Base-by-base conservation (phyloP, 2,113 vertebrate genomes). In the Epinephelus fuscoguttatus region DNA sequence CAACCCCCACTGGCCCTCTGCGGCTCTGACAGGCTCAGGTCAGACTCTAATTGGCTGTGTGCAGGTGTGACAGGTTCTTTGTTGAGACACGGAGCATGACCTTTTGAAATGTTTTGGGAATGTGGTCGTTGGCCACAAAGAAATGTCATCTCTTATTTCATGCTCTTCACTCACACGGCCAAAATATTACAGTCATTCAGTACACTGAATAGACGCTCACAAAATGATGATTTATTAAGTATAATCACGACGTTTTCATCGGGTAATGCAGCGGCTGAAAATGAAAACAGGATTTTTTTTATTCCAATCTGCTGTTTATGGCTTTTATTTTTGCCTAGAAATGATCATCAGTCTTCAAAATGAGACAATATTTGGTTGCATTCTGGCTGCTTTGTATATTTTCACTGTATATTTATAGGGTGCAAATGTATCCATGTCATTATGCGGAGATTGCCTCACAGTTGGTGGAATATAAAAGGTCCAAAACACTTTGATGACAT, bases 21-120 rank as follows among this genome's bases (percentile, higher is more conserved):
- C 74, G 6, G 42, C 52, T 19, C 14, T 7, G 42, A 33, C 23
- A 12, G 23, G 45, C 72, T 52, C n/a, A 25, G 59, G 69, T 75
- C 72, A 70, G 75, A 10, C 63, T 23, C n/a, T 78, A 63, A 85
- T 72, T 50, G 68, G 63, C 67, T 62, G 64, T 21, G 21, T 45
- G 47, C 71, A 81, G 76, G 50, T 78, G 49, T 66, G 15, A 30
- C 56, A 6, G 21, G 5, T 60, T 50, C 19, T 75, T 18, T 49
- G 6, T 45, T 1, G 11, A 30, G 33, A 53, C 19, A 23, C 30
- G 18, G 11, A 56, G 52, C 4, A 11, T 12, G 33, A 70, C 78
- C 71, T 81, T 69, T 45, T 33, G 40, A 76, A 70, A 37, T 59
- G 64, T 74, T 82, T 50, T 47, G 50, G 37, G 57, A 33, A 57